Base-by-base conservation (phyloP, 92 coral and sea anemone species). In the Epizoanthus ramosus region DNA sequence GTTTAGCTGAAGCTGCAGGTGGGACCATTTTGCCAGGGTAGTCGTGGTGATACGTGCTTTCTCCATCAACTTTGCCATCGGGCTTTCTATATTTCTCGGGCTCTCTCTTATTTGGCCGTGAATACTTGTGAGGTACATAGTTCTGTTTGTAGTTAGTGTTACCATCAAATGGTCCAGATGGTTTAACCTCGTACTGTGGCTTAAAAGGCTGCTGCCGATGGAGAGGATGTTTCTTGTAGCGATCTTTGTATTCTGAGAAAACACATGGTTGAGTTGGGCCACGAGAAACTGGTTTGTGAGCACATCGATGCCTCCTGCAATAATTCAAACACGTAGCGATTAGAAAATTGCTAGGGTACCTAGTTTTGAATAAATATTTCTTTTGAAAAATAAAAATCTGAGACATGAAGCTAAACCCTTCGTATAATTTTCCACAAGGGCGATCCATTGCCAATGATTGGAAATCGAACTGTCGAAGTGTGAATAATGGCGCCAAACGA, bases 251-350 rank as follows among this genome's bases (percentile, higher is more conserved):
- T 80, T 97, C 99, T 6, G 99, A 94, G 73, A 94, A 94, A 74
- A 91, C 91, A 71, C 99, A 97, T 75, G 88, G 94, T 45, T 88
- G 92, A 19, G 90, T 75, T 19, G 99, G 94, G 35, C 86, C 85
- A 61, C 93, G 89, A 53, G 90, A 43, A 35, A 84, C 95, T 54
- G 99, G 98, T 68, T 83, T 91, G 90, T 97, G 99, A 56, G 98
- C 94, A 50, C 99, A 97, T 19, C 98, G 95, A 85, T 97, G 99
- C 85, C 99, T 91, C 96, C 99, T 95, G 79, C 74, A 87, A 58
- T 37, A 67, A 6, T 63, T 63, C 13, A 63, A 22, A 63, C 63
- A 66, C 10, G 35, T 35, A 23, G 21, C 80, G 33, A 63, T 54
- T 23, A 21, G 45, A 63, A 6, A 7, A 3, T 5, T 0, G 17